Evolutionary conservation across 2,797 vertebrate genomes (phyloP).

Genomic region (Fistularia commersonii): DNA sequence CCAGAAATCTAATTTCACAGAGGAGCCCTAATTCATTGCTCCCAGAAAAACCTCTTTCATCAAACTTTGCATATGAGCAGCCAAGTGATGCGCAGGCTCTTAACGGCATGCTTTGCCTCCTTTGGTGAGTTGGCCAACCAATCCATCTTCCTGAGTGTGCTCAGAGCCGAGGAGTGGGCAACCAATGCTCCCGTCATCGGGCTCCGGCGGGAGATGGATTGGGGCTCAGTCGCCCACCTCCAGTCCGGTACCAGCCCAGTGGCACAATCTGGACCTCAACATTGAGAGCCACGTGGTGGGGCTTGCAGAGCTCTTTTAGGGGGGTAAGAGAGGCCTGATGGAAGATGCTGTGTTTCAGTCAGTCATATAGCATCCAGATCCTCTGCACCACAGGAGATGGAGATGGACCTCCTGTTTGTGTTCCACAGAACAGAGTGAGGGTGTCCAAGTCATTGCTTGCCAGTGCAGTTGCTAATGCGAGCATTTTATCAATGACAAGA

Average conservation of each 20-base stretch:
- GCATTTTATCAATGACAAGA: slow-evolving; percentile 67
- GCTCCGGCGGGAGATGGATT: slow-evolving; percentile 92
- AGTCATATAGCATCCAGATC: slow-evolving; percentile 74
- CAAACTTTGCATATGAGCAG: slow-evolving; percentile 86
- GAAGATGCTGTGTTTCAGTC: slow-evolving; percentile 68
- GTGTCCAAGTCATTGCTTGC: slow-evolving; percentile 73
- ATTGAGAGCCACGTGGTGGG: slow-evolving; percentile 64
- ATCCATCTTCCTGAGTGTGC: slow-evolving; percentile 85
- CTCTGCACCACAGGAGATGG: slow-evolving; percentile 64
- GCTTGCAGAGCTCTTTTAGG: slow-evolving; percentile 60
- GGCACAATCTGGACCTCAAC: slow-evolving; percentile 77
- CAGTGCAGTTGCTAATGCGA: slow-evolving; percentile 61
- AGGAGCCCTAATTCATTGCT: slow-evolving; percentile 78
- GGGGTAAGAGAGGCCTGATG: slow-evolving; percentile 49
- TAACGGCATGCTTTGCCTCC: slow-evolving; percentile 84
- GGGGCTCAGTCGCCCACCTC: slow-evolving; percentile 77
- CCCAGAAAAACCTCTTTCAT: slow-evolving; percentile 83
- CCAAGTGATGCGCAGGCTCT: slow-evolving; percentile 82
- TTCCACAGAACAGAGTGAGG: slow-evolving; percentile 69
- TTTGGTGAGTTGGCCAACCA: slow-evolving; percentile 83
- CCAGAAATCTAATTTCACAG: slow-evolving; percentile 76
- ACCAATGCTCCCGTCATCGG: slow-evolving; percentile 81
- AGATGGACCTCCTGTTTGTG: slow-evolving; percentile 73
- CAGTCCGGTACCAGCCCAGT: slow-evolving; percentile 78
- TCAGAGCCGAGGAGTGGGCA: slow-evolving; percentile 79